phyloP scores from a whole-genome alignment of 2,797 vertebrate species.

The Otolemur crassicaudatus region DNA sequence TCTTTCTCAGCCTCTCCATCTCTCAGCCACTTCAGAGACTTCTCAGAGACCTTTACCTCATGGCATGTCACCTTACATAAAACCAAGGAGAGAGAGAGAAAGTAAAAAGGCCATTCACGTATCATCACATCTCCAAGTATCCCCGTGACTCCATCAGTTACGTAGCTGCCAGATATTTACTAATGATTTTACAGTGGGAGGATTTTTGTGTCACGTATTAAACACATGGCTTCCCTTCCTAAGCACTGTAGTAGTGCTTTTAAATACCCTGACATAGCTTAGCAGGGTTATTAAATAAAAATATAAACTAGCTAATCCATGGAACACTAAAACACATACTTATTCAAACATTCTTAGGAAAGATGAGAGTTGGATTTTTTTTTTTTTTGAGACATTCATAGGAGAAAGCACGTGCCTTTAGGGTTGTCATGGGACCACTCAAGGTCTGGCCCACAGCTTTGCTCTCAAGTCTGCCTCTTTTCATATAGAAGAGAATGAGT shows the following conservation, averaged over 20 bases:
- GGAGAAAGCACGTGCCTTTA: neutral
- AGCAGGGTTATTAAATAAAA: constrained; percentile 34
- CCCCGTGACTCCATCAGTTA: neutral
- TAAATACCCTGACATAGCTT: neutral
- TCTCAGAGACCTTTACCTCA: neutral
- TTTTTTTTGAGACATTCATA: neutral
- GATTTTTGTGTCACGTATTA: neutral
- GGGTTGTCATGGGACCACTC: neutral
- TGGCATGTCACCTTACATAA: neutral
- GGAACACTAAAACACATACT: neutral
- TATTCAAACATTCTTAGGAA: neutral
- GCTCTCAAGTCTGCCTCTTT: neutral
- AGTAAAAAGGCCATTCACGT: neutral
- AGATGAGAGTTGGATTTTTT: neutral
- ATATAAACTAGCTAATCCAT: neutral
- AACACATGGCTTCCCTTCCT: neutral
- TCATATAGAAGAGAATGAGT: neutral
- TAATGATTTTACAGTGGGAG: neutral
- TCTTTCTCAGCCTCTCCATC: constrained; percentile 34
- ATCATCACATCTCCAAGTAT: neutral
- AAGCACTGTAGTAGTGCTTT: neutral
- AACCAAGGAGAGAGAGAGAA: neutral
- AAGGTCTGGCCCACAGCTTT: neutral
- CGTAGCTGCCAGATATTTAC: neutral
- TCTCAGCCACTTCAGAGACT: neutral